A percentile compares a stretch with the other conserved stretches of the same genome.
Conservation (phyloP, 2,888 invertebrate genomes). For the Ernsta delagoae region DNA sequence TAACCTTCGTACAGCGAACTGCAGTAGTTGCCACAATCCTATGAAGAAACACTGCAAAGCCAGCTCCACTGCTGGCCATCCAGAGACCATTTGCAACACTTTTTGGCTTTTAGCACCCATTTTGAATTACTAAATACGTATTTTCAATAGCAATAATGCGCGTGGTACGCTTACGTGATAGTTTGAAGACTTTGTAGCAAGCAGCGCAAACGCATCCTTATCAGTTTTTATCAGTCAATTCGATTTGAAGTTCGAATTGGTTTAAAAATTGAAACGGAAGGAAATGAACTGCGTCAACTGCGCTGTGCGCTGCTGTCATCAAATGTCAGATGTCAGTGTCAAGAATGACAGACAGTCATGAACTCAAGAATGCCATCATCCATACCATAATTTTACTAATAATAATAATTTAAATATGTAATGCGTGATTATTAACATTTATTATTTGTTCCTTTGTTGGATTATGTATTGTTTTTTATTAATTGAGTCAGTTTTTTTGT, state of each 20-base stretch:
- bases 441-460: no score
- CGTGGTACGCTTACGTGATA: conserved; percentile 46
- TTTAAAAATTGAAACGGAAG: no score
- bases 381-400: no score
- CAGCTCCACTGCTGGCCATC: conserved; percentile 71
- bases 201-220: conserved; percentile 54
- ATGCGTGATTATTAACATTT: no score
- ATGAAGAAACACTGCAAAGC: conserved; percentile 64
- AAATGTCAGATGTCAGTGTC: no score
- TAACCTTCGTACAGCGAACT: conserved; percentile 63
- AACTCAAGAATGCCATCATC: no score
- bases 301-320: no score
- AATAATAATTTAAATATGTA: no score
- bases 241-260: conserved; percentile 22
- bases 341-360: no score
- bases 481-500: no score
- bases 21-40: conserved; percentile 70
- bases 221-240: conserved; percentile 47
- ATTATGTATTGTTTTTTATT: no score
- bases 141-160: conserved; percentile 40
- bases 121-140: conserved; percentile 15
- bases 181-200: conserved; percentile 16
- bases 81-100: conserved; percentile 65
- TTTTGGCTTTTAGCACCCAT: conserved; percentile 65
- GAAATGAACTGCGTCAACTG: no score